A percentile compares a stretch with the other conserved stretches of the same genome.
phyloP scores from a whole-genome alignment of 2,888 invertebrate genomes.

The Hirudinaria manillensis region DNA sequence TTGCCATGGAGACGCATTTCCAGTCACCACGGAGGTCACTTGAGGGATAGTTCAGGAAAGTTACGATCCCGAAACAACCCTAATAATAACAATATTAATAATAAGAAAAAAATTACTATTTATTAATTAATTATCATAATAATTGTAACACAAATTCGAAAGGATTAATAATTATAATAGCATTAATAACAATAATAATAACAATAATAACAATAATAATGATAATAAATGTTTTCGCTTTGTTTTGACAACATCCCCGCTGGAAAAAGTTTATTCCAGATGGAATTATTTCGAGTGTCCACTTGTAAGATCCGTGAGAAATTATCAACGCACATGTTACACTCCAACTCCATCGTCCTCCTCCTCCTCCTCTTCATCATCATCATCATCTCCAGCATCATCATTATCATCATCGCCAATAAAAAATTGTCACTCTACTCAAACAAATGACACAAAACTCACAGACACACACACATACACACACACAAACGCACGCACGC shows the following conservation, averaged over 20 bases:
- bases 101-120: too few species aligned
- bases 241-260: neutral
- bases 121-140: too few species aligned
- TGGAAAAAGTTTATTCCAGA: too few species aligned
- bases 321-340: neutral
- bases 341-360: constrained; percentile 15
- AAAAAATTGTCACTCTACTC: neutral
- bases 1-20: too few species aligned
- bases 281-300: too few species aligned
- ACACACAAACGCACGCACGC: neutral
- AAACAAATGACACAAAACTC: neutral
- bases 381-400: constrained; percentile 23
- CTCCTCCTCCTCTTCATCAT: constrained; percentile 14
- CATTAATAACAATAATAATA: neutral
- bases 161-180: too few species aligned
- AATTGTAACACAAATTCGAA: too few species aligned
- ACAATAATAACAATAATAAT: neutral
- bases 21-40: too few species aligned
- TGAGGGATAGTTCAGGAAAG: too few species aligned
- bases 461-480: constrained; percentile 5
- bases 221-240: neutral
- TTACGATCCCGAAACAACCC: too few species aligned
- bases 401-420: constrained; percentile 26
- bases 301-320: too few species aligned
- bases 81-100: too few species aligned